Percentiles rank a stretch among this genome's conserved stretches.
Evolutionary conservation across 2,113 vertebrate species (phyloP).

Genomic region (Myotis davidii): DNA sequence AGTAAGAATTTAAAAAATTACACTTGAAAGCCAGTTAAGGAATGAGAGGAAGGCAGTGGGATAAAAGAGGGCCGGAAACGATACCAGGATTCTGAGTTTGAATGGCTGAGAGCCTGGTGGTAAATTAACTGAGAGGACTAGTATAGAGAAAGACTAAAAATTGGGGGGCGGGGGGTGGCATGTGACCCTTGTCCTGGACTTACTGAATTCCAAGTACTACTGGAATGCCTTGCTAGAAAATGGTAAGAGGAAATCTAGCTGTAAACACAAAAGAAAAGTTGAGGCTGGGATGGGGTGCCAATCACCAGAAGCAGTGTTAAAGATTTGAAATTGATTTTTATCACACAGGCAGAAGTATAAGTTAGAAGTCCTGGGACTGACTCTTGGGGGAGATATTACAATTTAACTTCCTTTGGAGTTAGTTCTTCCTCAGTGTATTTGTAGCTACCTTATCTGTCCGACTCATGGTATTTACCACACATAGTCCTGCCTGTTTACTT

Average conservation of each 20-base stretch:
- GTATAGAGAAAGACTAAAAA: not conserved
- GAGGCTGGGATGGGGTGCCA: not conserved
- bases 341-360: not conserved
- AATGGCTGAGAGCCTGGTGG: not conserved
- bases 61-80: not conserved
- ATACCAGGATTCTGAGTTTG: not conserved
- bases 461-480: not conserved
- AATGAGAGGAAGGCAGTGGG: fast-evolving
- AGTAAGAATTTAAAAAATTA: not conserved
- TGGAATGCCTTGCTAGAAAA: not conserved
- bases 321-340: not conserved
- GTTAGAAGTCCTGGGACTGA: not conserved
- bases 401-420: not conserved
- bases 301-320: not conserved
- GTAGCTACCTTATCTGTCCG: not conserved
- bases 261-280: not conserved
- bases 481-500: not conserved
- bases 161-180: too few species aligned
- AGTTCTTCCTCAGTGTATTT: not conserved
- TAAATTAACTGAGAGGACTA: not conserved
- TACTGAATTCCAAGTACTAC: not conserved
- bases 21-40: not conserved
- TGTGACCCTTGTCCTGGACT: not conserved
- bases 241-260: not conserved
- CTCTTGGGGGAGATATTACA: not conserved